These are phyloP conservation scores for Beroe forskalii DNA, from an alignment of 37 sponge, comb jelly and placozoan genomes.

Conservation along the genomic window DNA sequence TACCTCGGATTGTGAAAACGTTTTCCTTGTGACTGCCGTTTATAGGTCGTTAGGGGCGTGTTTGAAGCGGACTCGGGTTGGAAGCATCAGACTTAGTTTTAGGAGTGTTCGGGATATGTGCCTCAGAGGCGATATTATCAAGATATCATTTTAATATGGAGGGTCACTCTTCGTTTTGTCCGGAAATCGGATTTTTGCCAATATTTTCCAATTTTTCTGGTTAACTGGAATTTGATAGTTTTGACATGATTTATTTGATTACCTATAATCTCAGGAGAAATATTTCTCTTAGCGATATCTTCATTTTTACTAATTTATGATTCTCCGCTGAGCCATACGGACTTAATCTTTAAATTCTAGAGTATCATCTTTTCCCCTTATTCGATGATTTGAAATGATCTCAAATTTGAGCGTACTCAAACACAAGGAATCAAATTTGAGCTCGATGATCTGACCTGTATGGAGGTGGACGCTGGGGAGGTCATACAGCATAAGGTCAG, in stretches of 20 bases:
- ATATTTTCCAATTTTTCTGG: too few relatives aligned
- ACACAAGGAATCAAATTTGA: background rate
- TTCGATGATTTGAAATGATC: too few relatives aligned
- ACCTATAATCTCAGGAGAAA: too few relatives aligned
- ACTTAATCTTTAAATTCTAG: too few relatives aligned
- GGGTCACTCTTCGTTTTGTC: background rate
- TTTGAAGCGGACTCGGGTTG: background rate
- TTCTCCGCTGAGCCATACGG: too few relatives aligned
- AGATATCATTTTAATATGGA: conserved; percentile 12
- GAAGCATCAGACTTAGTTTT: background rate
- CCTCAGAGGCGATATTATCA: conserved; percentile 47
- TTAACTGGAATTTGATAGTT: too few relatives aligned
- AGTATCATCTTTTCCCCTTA: too few relatives aligned
- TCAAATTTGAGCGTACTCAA: too few relatives aligned
- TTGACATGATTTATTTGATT: too few relatives aligned
- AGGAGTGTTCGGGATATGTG: background rate
- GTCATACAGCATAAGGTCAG: conserved; percentile 4
- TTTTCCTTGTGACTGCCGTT: conserved; percentile 41
- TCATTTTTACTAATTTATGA: too few relatives aligned
- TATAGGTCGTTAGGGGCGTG: background rate
- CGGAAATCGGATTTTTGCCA: too few relatives aligned
- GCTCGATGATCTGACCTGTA: background rate
- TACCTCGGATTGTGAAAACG: background rate
- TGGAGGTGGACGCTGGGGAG: conserved; percentile 30
- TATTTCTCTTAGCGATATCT: too few relatives aligned